Percentiles rank a stretch among this genome's conserved stretches.
Conservation (phyloP, 2,113 vertebrate species). For the Phoxinus phoxinus region DNA sequence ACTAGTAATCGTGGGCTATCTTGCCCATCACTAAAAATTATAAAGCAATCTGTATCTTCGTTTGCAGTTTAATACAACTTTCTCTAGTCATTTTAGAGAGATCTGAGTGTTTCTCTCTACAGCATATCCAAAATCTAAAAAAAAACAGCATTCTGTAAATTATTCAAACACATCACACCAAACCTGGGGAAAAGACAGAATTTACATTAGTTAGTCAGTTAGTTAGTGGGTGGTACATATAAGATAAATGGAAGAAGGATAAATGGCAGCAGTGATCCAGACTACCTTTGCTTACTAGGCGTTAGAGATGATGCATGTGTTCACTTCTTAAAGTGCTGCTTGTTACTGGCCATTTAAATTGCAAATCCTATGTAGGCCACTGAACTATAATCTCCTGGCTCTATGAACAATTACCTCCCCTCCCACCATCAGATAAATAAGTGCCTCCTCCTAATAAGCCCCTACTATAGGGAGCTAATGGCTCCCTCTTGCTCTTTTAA, state of each 20-base stretch:
- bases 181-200: neutral
- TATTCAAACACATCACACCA: neutral
- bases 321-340: constrained; percentile 67
- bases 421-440: constrained; percentile 77
- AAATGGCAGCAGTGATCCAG: constrained; percentile 51
- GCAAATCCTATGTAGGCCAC: constrained; percentile 60
- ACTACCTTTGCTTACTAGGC: constrained; percentile 67
- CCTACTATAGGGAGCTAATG: constrained; percentile 81
- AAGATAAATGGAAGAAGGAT: neutral
- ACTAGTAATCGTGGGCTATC: neutral
- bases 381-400: constrained; percentile 76
- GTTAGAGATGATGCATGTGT: constrained; percentile 66
- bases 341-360: constrained; percentile 78
- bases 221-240: too few relatives aligned
- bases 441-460: constrained; percentile 81
- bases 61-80: too few relatives aligned
- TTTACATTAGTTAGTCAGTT: too few relatives aligned
- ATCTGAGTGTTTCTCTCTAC: neutral
- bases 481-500: constrained; percentile 80
- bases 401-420: constrained; percentile 77
- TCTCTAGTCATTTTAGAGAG: too few relatives aligned
- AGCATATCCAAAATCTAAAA: neutral
- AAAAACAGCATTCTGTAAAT: neutral
- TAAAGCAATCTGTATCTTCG: too few relatives aligned
- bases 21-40: neutral